Evolutionary conservation across 2,113 vertebrate genomes (phyloP), one percentile per base, ranked within the genome.

Genomic region (Camelus dromedarius): DNA sequence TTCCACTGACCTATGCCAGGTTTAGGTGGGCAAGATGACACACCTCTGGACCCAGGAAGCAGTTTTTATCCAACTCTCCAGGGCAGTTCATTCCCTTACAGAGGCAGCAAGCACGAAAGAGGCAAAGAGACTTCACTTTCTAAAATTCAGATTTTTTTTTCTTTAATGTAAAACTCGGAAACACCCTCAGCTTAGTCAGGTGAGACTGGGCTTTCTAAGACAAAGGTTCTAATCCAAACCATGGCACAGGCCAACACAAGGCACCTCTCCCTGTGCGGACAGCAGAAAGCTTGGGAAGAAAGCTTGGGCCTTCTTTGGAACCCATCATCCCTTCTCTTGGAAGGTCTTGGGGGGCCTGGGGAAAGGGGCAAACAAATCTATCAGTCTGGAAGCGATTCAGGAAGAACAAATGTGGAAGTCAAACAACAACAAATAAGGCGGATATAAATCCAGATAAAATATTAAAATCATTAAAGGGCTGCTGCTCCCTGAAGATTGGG

Each of bases 381-480:
- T 97, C 93, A 86, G 90, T 97, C 85, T 98, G 94, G 91, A 98
- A 98, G 97, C 48, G 14, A 56, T 95, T 98, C 80, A 35, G 87
- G 97, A 98, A 97, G 96, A 98, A 91, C 96, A 96, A 35, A 91
- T 87, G 93, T 91, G 35, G 97, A 98, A 98, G 96, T 98, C 97
- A 98, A 96, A 98, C 96, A 98, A 98, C 98, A 98, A 97, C 96
- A 98, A 98, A 94, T 97, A 98, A 98, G 97, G 97, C 76, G 77
- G 96, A 96, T 98, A 98, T 98, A 98, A 98, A 98, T 99, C 97
- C 97, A 97, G 98, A 98, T 98, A 99, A 99, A 98, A 98, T 99
- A 99, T 99, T 98, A 98, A 98, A 98, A 98, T 98, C 97, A 98
- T 98, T 98, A 98, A 98, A 98, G 98, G 96, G 97, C 97, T 98